Base-by-base conservation (phyloP, 2,888 invertebrate genomes). In the Ethmia dodecea region DNA sequence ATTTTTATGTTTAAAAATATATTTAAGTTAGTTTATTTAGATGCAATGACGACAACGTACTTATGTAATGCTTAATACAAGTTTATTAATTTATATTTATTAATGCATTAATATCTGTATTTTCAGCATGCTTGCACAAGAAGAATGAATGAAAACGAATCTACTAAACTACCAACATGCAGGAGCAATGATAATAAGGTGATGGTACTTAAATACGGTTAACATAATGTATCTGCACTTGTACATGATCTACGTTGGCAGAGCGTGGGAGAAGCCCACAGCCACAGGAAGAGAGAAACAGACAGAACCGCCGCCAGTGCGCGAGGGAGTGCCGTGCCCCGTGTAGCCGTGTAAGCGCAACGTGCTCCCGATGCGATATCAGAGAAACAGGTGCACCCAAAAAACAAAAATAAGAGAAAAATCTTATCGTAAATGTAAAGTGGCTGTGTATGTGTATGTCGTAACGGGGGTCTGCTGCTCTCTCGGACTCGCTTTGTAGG, bases 271-370 rank as follows among this genome's bases (percentile, higher is more conserved):
- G 62, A 73, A 71, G 71, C 79, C 83, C 84, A 78, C 80, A 73
- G 78, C 86, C 87, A 86, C 87, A 86, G 87, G 80, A 86, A 86
- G 86, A 87, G 87, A 86, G 86, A 78, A 83, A 86, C 87, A 87
- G 87, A 86, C 86, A 84, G 81, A 78, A 73, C 86, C 86, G 75
- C 83, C 86, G 86, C 77, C 76, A 80, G 83, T 79, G 83, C 80
- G 78, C 76, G 75, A 67, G 73, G 67, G 26, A 26, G 26, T 11
- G 26, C 26, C 27, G 62, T 26, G 26, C 26, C 26, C 26, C 26
- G 75, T 74, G 78, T 72, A 78, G 80, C 80, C 67, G 69, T 72
- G 72, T 72, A 76, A 81, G 79, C 80, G 55, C 51, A 43, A 70
- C 62, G 84, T 84, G 81, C 81, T 68, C 72, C 73, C 76, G 70